Evolutionary conservation across 2,113 vertebrate species (phyloP).

Genomic region (Triplophysa tibetana): DNA sequence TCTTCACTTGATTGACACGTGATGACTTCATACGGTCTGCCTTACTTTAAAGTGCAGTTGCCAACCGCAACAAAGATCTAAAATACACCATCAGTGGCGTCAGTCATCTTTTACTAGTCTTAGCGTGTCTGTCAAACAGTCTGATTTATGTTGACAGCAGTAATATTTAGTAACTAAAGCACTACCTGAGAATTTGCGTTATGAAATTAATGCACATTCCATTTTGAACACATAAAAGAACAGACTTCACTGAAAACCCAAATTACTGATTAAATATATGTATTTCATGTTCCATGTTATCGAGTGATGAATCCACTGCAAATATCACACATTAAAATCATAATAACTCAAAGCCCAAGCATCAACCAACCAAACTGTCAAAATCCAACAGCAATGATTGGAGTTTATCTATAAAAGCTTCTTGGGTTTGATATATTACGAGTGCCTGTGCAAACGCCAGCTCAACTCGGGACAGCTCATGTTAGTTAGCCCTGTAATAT

Average conservation of each 20-base stretch:
- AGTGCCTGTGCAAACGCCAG: constrained; percentile 68
- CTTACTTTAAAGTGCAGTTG: constrained; percentile 16
- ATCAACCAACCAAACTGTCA: background rate
- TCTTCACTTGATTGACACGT: constrained; percentile 9
- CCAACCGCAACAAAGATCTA: constrained; percentile 68
- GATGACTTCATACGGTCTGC: constrained; percentile 1
- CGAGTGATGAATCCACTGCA: background rate
- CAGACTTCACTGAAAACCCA: constrained; percentile 30
- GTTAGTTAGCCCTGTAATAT: constrained; percentile 60
- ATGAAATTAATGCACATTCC: constrained; percentile 66
- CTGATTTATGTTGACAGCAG: constrained; percentile 70
- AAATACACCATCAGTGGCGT: constrained; percentile 69
- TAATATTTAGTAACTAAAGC: constrained; percentile 73
- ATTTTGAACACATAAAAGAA: constrained; percentile 61
- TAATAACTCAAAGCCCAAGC: background rate
- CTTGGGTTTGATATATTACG: constrained; percentile 57
- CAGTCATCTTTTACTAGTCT: constrained; percentile 64
- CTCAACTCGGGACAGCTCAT: constrained; percentile 60
- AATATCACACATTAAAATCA: background rate
- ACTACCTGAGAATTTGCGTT: constrained; percentile 58
- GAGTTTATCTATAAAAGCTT: background rate
- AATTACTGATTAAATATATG: too few relatives aligned
- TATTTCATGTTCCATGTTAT: background rate
- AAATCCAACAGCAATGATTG: background rate
- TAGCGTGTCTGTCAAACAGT: constrained; percentile 56